These are phyloP conservation scores for Pogonomyrmex californicus DNA, from an alignment of 1,140 invertebrate genomes.

Conservation along the genomic window DNA sequence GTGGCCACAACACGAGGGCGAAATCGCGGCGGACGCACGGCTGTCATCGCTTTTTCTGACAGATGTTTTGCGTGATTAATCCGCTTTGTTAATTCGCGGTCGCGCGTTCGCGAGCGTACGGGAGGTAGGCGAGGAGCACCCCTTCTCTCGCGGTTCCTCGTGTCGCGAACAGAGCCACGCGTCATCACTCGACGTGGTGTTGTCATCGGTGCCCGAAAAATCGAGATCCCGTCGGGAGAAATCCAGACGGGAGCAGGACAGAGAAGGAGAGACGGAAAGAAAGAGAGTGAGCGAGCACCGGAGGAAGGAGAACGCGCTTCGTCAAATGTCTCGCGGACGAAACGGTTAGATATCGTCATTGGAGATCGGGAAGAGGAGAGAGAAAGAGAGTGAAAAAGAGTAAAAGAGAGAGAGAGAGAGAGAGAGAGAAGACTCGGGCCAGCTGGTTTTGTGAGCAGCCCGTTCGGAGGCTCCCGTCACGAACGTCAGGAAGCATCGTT, in stretches of 20 bases:
- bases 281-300: background rate
- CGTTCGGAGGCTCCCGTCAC: background rate
- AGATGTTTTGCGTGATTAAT: conserved; percentile 76
- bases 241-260: background rate
- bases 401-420: background rate
- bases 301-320: conserved; percentile 39
- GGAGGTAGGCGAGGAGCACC: background rate
- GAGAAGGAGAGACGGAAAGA: background rate
- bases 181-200: background rate
- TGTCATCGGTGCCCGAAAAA: conserved; percentile 10
- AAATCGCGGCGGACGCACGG: conserved; percentile 72
- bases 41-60: conserved; percentile 79
- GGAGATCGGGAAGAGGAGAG: background rate
- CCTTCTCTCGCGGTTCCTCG: background rate
- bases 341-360: conserved; percentile 34
- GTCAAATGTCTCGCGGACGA: conserved; percentile 60
- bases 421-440: conserved; percentile 44
- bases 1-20: conserved; percentile 72
- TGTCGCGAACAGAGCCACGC: background rate
- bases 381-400: background rate
- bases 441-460: conserved; percentile 64
- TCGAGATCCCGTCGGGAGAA: background rate
- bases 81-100: conserved; percentile 66
- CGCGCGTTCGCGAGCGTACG: background rate
- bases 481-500: conserved; percentile 64